These are phyloP conservation scores for Melitaea cinxia DNA, from an alignment of 1,140 invertebrate genomes.

Conservation along the genomic window DNA sequence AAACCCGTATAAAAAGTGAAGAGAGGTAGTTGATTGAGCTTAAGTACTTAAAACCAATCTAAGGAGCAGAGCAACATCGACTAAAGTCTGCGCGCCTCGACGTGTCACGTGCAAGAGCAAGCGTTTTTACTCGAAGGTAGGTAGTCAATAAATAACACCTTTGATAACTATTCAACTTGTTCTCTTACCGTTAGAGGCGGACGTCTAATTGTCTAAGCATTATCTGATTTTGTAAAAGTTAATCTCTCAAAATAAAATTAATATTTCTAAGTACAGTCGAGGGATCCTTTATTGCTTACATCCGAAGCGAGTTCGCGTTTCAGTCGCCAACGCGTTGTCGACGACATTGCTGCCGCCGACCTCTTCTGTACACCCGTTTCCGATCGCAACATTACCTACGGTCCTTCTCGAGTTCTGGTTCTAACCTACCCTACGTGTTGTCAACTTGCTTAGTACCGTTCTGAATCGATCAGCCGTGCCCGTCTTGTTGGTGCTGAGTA, in stretches of 20 bases:
- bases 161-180: slow-evolving; percentile 47
- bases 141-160: slow-evolving; percentile 44
- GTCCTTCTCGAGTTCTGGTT: slow-evolving; percentile 54
- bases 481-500: slow-evolving; percentile 59
- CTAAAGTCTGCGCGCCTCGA: slow-evolving; percentile 45
- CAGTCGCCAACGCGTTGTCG: slow-evolving; percentile 74
- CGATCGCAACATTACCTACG: slow-evolving; percentile 56
- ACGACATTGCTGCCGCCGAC: slow-evolving; percentile 50
- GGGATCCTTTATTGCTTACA: slow-evolving; percentile 71
- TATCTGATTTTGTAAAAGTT: slow-evolving; percentile 74
- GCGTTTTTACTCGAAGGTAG: slow-evolving; percentile 49
- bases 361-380: slow-evolving; percentile 57
- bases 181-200: slow-evolving; percentile 73
- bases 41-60: slow-evolving; percentile 77
- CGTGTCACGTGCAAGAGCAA: slow-evolving; percentile 42
- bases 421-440: slow-evolving; percentile 57
- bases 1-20: slow-evolving; percentile 81
- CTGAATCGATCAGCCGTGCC: slow-evolving; percentile 43
- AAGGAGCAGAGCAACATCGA: slow-evolving; percentile 67
- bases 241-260: slow-evolving; percentile 80
- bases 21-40: slow-evolving; percentile 80
- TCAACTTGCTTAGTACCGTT: slow-evolving; percentile 52
- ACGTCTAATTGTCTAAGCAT: slow-evolving; percentile 75
- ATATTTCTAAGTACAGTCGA: slow-evolving; percentile 79
- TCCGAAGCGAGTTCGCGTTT: slow-evolving; percentile 67